Evolutionary conservation across 2,113 vertebrate genomes (phyloP).

Genomic region (Oreotrochilus melanogaster): DNA sequence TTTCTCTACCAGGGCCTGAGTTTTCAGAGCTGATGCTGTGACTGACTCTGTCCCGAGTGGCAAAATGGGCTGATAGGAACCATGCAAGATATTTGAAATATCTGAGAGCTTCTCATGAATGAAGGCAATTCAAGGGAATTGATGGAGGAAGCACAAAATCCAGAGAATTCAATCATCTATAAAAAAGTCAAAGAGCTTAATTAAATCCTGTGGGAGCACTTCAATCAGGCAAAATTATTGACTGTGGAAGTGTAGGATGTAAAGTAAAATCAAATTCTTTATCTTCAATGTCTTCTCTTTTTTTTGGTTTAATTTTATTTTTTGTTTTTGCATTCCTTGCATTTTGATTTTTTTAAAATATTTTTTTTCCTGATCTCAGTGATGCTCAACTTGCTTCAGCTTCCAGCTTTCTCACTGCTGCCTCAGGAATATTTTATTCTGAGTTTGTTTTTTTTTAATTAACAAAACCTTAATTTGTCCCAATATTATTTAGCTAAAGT

Average conservation of each 20-base stretch:
- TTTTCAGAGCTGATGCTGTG: background rate
- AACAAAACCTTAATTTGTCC: background rate
- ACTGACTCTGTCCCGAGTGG: background rate
- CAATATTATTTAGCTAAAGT: background rate
- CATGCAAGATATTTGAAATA: background rate
- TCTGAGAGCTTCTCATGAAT: background rate
- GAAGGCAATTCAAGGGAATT: background rate
- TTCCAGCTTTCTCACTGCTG: background rate
- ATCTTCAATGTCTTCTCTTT: too few relatives aligned
- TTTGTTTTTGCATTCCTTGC: background rate
- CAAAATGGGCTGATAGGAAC: background rate
- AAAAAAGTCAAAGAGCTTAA: background rate
- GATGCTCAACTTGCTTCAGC: background rate
- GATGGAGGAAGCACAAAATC: background rate
- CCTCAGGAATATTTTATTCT: background rate
- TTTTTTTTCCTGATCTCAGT: rapidly evolving
- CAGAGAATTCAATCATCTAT: background rate
- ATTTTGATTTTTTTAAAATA: background rate
- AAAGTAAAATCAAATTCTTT: background rate
- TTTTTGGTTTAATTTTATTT: background rate
- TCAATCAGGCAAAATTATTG: background rate
- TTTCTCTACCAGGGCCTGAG: background rate
- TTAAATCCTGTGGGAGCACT: background rate
- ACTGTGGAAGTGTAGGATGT: background rate
- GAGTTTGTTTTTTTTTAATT: background rate